Percentiles rank a stretch among this genome's conserved stretches.
phyloP scores from a whole-genome alignment of 2,113 vertebrate genomes.

The Steatornis caripensis region DNA sequence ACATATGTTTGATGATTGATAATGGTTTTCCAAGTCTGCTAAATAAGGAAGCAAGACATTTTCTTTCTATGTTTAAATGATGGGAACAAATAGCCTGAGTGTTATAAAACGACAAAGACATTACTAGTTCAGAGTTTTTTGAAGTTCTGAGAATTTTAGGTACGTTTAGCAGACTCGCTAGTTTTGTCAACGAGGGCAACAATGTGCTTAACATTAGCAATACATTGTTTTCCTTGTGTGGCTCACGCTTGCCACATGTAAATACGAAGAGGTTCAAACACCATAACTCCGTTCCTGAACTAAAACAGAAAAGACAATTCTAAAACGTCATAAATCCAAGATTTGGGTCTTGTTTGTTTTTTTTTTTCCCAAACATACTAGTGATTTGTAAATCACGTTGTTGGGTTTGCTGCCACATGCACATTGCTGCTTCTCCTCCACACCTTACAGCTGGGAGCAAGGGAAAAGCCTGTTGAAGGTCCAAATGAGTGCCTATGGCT shows the following conservation, averaged over 20 bases:
- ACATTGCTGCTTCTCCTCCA: not conserved
- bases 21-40: slow-evolving; percentile 45
- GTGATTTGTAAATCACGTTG: not conserved
- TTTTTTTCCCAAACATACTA: not conserved
- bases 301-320: not conserved
- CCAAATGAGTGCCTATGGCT: no score
- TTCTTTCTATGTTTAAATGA: slow-evolving; percentile 49
- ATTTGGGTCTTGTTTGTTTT: rapidly evolving
- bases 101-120: not conserved
- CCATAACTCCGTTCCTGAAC: not conserved
- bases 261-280: not conserved
- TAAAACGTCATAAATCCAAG: not conserved
- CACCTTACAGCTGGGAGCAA: not conserved
- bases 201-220: not conserved
- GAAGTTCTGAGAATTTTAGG: not conserved
- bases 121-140: not conserved
- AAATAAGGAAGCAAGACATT: slow-evolving; percentile 51
- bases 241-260: not conserved
- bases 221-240: not conserved
- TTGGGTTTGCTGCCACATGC: not conserved
- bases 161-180: not conserved
- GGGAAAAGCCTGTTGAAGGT: not conserved
- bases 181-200: not conserved
- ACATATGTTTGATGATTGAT: slow-evolving; percentile 65
- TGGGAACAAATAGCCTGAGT: slow-evolving; percentile 26